Evolutionary conservation across 2,888 invertebrate genomes (phyloP), one percentile per base, ranked within the genome.

Genomic region (Lathronympha strigana): DNA sequence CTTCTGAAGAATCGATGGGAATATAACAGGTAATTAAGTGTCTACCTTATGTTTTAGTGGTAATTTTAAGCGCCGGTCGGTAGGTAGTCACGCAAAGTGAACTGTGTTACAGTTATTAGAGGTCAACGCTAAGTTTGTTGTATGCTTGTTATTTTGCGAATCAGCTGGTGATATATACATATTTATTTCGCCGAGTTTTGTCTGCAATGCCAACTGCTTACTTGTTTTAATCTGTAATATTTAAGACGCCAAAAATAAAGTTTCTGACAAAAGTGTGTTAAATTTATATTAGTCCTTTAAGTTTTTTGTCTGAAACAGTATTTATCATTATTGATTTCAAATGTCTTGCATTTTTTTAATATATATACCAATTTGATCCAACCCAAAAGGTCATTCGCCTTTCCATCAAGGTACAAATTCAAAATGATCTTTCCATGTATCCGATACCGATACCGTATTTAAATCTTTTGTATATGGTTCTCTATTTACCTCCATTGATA

Each of bases 11-110:
- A 70, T 80, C 81, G 72, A 89, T 89, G 89, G 87, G 83, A 80
- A 78, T 81, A 74, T 88, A 85, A 70, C 79, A 88, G 87, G 88
- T 87, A 83, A 23, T 19, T n/a, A 3, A 33, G 5, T 23, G 45
- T 15, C 36, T 53, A 53, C 23, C 21, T 53, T 23, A 31, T 31
- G n/a, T 53, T 53, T 75, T 66, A 68, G 58, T 43, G 15, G 21
- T 23, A 21, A 9, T 45, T 58, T 33, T 47, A 31, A 13, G 21
- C 17, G 58, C 58, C 64, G 51, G 51, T 51, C 28, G 58, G 50
- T 51, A 17, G 58, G 50, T 51, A 17, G 63, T 19, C 43, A 8
- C 43, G n/a, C 11, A 15, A 25, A 13, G 8, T 28, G 58, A 58
- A 58, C 25, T 60, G 23, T 15, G n/a, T 8, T 51, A 58, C 63